These are phyloP conservation scores for Xestia c-nigrum DNA, from an alignment of 2,888 invertebrate genomes.

Conservation along the genomic window DNA sequence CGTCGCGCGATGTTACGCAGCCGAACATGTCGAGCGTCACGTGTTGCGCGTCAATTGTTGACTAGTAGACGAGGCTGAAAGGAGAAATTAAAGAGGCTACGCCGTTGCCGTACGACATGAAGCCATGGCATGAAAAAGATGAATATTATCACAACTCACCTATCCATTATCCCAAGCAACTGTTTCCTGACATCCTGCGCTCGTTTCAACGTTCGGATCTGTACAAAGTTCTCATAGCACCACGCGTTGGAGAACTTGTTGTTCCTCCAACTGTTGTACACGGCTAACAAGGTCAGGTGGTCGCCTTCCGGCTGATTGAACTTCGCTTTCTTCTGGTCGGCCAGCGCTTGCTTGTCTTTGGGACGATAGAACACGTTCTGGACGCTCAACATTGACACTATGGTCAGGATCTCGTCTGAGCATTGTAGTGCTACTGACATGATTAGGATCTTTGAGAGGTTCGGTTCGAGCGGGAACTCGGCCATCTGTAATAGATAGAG, in stretches of 20 bases:
- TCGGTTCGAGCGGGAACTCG: constrained; percentile 99
- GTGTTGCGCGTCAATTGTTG: no score
- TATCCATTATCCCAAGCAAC: constrained; percentile 98
- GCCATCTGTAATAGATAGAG: constrained; percentile 94
- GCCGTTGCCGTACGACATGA: no score
- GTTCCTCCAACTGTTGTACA: constrained; percentile 99
- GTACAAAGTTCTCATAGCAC: constrained; percentile 99
- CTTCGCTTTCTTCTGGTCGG: constrained; percentile 99
- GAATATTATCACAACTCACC: constrained; percentile 83
- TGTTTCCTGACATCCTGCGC: constrained; percentile 99
- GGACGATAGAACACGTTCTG: constrained; percentile 98
- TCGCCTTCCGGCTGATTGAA: constrained; percentile 99
- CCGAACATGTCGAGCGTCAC: no score
- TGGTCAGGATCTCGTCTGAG: constrained; percentile 99
- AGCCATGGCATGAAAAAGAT: no score
- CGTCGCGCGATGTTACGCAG: no score
- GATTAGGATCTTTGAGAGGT: constrained; percentile 99
- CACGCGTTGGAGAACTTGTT: constrained; percentile 99
- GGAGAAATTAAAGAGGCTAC: no score
- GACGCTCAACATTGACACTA: constrained; percentile 99
- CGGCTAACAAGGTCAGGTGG: constrained; percentile 98
- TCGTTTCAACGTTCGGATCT: constrained; percentile 98
- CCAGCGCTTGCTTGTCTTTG: constrained; percentile 98
- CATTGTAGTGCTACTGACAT: constrained; percentile 99
- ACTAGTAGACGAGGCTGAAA: no score